phyloP scores from a whole-genome alignment of 2,113 vertebrate genomes.

The Pelmatolapia mariae region DNA sequence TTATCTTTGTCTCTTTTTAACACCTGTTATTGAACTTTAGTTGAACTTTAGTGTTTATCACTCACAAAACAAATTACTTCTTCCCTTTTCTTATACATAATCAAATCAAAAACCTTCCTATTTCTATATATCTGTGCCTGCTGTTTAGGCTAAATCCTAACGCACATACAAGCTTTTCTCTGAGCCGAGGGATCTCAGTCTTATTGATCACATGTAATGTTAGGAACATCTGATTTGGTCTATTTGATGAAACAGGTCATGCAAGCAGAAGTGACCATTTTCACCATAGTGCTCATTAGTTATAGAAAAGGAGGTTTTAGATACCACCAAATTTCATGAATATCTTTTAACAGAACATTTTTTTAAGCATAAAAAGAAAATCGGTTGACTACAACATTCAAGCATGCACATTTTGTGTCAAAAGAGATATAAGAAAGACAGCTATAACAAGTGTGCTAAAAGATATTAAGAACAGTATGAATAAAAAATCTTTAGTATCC shows the following conservation, averaged over 20 bases:
- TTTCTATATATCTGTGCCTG: accelerated
- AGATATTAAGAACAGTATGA: background rate
- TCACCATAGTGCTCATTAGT: background rate
- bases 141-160: background rate
- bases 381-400: background rate
- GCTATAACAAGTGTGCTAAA: background rate
- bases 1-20: too few species aligned
- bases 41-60: too few species aligned
- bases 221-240: background rate
- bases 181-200: background rate
- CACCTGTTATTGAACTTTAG: too few species aligned
- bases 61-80: too few species aligned
- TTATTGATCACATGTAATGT: background rate
- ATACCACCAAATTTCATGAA: background rate
- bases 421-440: background rate
- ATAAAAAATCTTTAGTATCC: background rate
- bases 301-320: background rate
- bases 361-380: background rate
- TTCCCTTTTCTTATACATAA: too few species aligned
- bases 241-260: background rate
- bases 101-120: background rate
- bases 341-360: background rate
- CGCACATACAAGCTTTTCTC: accelerated
- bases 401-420: background rate
- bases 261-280: background rate